Conservation (phyloP, 2,113 vertebrate species). For the Lethenteron camtschaticum region DNA sequence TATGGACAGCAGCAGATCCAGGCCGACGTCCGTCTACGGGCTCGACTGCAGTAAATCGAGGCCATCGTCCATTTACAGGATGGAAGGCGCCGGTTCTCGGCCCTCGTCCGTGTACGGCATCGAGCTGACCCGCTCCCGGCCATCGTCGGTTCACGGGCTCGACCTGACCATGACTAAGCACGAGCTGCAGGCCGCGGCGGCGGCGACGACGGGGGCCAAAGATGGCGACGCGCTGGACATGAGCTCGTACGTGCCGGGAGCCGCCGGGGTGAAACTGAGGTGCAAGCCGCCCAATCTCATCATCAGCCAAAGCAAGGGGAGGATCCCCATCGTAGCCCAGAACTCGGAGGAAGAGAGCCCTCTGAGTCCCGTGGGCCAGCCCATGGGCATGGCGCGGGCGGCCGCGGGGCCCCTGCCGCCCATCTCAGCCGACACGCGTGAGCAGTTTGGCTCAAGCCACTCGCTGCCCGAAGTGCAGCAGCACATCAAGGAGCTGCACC, state of each 20-base stretch:
- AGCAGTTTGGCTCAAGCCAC: slow-evolving; percentile 96
- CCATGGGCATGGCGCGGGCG: slow-evolving; percentile 97
- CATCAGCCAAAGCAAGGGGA: slow-evolving; percentile 84
- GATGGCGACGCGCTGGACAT: not conserved
- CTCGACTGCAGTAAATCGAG: no score
- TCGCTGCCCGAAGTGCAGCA: slow-evolving; percentile 95
- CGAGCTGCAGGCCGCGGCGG: no score
- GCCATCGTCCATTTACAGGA: no score
- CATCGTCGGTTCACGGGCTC: slow-evolving; percentile 1
- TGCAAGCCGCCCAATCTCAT: slow-evolving; percentile 85
- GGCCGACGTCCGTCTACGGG: no score
- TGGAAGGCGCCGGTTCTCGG: not conserved
- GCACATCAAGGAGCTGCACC: slow-evolving; percentile 92
- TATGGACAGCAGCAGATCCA: not conserved
- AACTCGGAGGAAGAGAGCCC: slow-evolving; percentile 98
- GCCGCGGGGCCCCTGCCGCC: slow-evolving; percentile 88
- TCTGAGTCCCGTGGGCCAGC: slow-evolving; percentile 84
- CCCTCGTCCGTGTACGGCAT: slow-evolving; percentile 4
- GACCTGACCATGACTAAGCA: slow-evolving; percentile 1
- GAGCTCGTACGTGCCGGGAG: not conserved
- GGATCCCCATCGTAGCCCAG: slow-evolving; percentile 88
- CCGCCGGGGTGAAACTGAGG: slow-evolving; percentile 20
- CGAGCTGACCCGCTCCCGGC: slow-evolving; percentile 2
- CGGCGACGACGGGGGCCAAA: not conserved
- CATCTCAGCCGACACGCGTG: slow-evolving; percentile 86